Evolutionary conservation across 1,140 invertebrate genomes (phyloP), one percentile per base, ranked within the genome.

Genomic region (Temnothorax longispinosus): DNA sequence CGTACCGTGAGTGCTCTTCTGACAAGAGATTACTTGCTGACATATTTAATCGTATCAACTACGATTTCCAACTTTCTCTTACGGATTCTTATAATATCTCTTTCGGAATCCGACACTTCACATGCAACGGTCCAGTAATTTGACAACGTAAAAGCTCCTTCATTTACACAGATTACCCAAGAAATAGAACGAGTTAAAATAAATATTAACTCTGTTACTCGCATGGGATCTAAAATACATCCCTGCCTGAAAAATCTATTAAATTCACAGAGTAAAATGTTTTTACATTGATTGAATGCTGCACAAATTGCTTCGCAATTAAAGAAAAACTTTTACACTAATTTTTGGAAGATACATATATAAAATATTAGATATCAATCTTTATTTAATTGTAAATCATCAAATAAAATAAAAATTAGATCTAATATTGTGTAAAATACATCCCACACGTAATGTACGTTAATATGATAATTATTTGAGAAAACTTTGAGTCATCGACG

Each of bases 21-120:
- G 6, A 13, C 41, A n/a, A 54, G 35, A 80, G 13, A 54, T 77
- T 77, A 32, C 44, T 27, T 41, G 11, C 13, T 15, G 18, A 62
- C n/a, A 50, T 69, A 74, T 60, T 50, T 74, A 75, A 47, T 60
- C n/a, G 13, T 62, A 62, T 60, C 10, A 72, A 32, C 41, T 75
- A 38, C 35, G 11, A 32, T 81, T 71, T 44, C 10, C 10, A 65
- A 50, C 41, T 35, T 7, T 35, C 27, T 18, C 5, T 78, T 4
- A 64, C n/a, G 5, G 2, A 32, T 47, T 3, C 18, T 35, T n/a
- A 27, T 6, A 41, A 41, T 41, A 41, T 41, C 38, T 21, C 6
- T 47, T 64, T 47, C 15, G 5, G 11, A 77, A 64, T 77, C 18
- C 11, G 41, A 64, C 6, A n/a, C 58, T 47, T 65, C 0, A 38